Base-by-base conservation (phyloP, 2,888 invertebrate species). In the Diarsia dahlii region DNA sequence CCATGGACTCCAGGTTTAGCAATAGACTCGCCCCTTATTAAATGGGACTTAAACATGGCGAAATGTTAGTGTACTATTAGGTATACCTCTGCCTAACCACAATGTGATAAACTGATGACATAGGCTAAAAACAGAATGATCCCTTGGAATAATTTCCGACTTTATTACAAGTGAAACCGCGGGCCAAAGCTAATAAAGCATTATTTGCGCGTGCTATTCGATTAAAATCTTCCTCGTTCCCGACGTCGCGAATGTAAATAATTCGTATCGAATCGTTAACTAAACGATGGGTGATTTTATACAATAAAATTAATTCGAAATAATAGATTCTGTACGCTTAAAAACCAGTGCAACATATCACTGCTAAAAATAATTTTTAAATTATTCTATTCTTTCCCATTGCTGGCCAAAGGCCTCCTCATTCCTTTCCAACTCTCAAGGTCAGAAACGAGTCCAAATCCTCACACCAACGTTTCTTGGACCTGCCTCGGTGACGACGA, bases 211-310 rank as follows among this genome's bases (percentile, higher is more conserved):
- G 81, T 82, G 86, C 86, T 80, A 82, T 83, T 84, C 80, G 74
- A 85, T 88, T 87, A 87, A 84, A 89, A 85, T 81, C 81, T 78
- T 76, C 74, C 50, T 9, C 50, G 39, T 66, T 66, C 3, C 67
- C 54, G 75, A 79, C 81, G 82, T 81, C 78, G 86, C 88, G 80
- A 90, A 91, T 85, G 75, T 76, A 67, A 54, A 68, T 88, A 85
- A 87, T 87, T 89, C 88, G 92, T 89, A 74, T 86, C 93, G 88
- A 92, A 92, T 93, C 82, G 84, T 84, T 90, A 90, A 92, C 90
- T 88, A 88, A 89, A 88, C 90, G 88, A 92, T 91, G 88, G 90
- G 84, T 89, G 87, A 89, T 91, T 91, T 89, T 82, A 82, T 87
- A 88, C 86, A 89, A 90, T 90, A 87, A 90, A 90, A 76, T 86